Evolutionary conservation across 2,113 vertebrate species (phyloP), one percentile per base, ranked within the genome.

Genomic region (Lepisosteus osseus): DNA sequence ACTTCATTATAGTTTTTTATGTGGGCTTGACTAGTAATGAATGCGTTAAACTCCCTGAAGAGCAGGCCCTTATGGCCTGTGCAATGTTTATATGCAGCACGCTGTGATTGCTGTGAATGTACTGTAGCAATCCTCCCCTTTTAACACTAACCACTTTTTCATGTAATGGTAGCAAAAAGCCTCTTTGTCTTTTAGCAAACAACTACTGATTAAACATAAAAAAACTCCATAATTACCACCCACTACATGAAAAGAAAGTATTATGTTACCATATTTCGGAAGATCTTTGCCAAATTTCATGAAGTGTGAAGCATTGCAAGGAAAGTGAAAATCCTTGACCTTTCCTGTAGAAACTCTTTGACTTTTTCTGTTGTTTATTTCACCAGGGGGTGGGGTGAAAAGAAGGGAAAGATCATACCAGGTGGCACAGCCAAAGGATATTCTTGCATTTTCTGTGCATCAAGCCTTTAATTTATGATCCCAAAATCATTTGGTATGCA

Each of bases 121-220:
- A 17, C 15, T 17, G 15, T 29, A 29, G 2, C 29, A 29, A 17
- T 42, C 62, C 62, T 64, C 62, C 62, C 62, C 40, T 9, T 64
- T 11, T 11, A 4, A 64, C 3, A 40, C 12, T 4, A 59, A n/a
- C 11, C 56, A 6, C 56, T 13, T 59, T 59, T 59, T 59, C 56
- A 59, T 59, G 56, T 12, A 11, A 59, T 12, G 13, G 56, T 59
- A 59, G 56, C 7, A 59, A 8, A 59, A 4, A 17, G 56, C 29
- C 12, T 47, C 12, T 70, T 41, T 14, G 57, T 4, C 41, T 51
- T 3, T 47, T 9, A 51, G 47, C 2, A 2, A 51, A 40, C 56
- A 13, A 41, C 13, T 41, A 70, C 55, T 61, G 42, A 62, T 62
- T 70, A 70, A 70, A 70, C 15, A 70, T 70, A 47, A 70, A 70